These are phyloP conservation scores for Sparidentex hasta DNA, from an alignment of 2,797 vertebrate species.

Conservation along the genomic window DNA sequence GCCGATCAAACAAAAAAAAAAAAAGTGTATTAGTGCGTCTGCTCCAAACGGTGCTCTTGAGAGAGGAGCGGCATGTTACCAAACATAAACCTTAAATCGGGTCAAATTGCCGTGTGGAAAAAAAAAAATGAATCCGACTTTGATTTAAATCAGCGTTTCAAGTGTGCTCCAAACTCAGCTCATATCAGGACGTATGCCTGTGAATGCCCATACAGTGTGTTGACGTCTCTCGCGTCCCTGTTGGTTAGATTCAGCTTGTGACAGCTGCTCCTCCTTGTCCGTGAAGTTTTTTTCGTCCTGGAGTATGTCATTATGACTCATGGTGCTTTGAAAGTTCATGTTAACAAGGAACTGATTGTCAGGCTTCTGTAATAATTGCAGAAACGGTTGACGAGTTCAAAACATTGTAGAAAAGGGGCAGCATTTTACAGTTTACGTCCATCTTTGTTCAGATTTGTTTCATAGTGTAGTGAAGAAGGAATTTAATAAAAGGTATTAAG, in stretches of 20 bases:
- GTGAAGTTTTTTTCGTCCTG: not conserved
- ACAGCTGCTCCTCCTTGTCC: slow-evolving; percentile 16
- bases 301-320: slow-evolving; percentile 7
- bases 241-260: not conserved
- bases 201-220: not conserved
- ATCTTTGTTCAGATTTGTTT: no score
- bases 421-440: no score
- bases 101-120: not conserved
- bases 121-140: not conserved
- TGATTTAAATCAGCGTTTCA: not conserved
- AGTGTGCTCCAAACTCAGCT: not conserved
- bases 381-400: not conserved
- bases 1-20: not conserved
- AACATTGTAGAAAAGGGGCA: not conserved
- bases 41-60: no score
- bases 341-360: slow-evolving; percentile 19
- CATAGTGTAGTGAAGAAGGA: no score
- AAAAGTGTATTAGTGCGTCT: no score
- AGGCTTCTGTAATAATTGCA: not conserved
- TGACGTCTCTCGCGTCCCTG: not conserved
- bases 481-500: no score
- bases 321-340: slow-evolving; percentile 3
- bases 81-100: slow-evolving; percentile 2
- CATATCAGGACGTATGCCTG: not conserved
- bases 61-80: not conserved